A percentile compares a stretch with the other conserved stretches of the same genome.
Evolutionary conservation across 1,140 invertebrate genomes (phyloP).

Genomic region (Colletes gigas): DNA sequence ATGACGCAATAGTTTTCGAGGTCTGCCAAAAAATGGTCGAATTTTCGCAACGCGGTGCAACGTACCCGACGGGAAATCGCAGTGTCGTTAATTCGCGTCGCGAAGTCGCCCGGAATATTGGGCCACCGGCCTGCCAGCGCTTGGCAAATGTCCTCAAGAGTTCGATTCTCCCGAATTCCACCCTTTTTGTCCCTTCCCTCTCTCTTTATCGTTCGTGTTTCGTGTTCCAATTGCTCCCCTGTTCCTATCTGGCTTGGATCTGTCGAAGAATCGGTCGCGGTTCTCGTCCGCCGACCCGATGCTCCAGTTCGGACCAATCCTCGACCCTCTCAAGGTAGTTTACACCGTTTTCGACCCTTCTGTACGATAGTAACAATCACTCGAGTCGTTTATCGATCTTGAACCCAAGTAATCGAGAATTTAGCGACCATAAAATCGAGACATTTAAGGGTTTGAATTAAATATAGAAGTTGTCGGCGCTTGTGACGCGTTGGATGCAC

Average conservation of each 20-base stretch:
- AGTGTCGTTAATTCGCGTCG: conserved; percentile 46
- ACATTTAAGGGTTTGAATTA: no score
- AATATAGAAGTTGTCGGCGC: no score
- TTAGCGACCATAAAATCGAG: no score
- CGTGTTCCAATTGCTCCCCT: conserved; percentile 41
- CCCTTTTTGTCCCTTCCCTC: neutral
- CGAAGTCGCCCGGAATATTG: conserved; percentile 23
- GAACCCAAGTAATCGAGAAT: no score
- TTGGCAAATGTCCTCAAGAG: conserved; percentile 42
- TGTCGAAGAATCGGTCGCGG: conserved; percentile 22
- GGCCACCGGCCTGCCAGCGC: neutral
- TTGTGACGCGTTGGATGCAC: no score
- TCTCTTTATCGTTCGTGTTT: neutral
- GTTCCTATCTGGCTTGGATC: conserved; percentile 26
- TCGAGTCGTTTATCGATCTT: no score
- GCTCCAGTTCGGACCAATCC: conserved; percentile 3
- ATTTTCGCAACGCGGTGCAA: conserved; percentile 2
- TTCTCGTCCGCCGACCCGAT: conserved; percentile 6
- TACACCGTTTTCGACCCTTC: no score
- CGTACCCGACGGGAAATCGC: conserved; percentile 1
- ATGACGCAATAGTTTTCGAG: conserved; percentile 6
- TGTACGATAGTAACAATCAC: no score
- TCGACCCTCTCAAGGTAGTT: neutral
- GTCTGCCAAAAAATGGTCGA: neutral
- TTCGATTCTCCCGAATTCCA: conserved; percentile 20